Conservation (phyloP, 2,113 vertebrate species). For the Nycticorax nycticorax region DNA sequence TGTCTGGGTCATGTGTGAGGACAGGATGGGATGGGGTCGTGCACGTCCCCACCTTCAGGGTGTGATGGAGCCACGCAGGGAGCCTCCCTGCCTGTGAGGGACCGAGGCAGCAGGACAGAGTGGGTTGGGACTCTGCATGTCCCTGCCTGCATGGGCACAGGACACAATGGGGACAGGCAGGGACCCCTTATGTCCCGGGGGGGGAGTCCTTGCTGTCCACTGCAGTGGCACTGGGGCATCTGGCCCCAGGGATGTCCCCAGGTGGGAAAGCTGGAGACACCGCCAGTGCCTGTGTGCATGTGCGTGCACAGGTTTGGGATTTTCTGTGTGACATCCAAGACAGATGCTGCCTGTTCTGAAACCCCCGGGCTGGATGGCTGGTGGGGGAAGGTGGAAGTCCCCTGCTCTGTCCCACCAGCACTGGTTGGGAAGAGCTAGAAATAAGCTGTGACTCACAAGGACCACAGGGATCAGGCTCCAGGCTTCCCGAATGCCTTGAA, state of each 20-base stretch:
- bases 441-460: neutral
- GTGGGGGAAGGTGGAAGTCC: neutral
- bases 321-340: neutral
- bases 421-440: neutral
- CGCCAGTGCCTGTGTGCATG: accelerated
- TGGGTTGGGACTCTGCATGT: accelerated
- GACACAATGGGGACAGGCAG: neutral
- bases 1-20: neutral
- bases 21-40: neutral
- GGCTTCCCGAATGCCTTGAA: neutral
- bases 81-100: neutral
- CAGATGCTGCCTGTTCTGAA: neutral
- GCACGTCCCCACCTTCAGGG: neutral
- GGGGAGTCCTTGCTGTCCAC: neutral
- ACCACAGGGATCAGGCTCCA: neutral
- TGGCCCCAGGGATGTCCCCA: neutral
- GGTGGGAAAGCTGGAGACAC: neutral
- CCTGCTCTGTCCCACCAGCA: neutral
- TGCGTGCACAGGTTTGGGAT: accelerated
- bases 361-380: neutral
- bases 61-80: neutral
- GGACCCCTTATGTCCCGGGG: neutral
- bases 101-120: neutral
- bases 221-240: neutral
- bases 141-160: neutral